Conservation (phyloP, 1,140 invertebrate genomes). For the Lutraria rhynchaena region DNA sequence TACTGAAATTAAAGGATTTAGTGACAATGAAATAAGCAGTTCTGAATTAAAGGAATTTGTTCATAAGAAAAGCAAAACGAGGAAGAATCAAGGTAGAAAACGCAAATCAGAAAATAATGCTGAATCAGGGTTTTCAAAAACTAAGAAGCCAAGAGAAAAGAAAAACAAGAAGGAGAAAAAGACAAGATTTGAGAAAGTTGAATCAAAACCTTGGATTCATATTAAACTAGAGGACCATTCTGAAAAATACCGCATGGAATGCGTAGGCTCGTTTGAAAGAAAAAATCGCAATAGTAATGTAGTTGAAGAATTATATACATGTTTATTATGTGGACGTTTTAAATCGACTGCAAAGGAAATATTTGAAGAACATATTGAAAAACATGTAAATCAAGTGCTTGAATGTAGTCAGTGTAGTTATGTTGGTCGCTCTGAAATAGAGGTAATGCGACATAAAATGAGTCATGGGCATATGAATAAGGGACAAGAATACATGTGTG, state of each 20-base stretch:
- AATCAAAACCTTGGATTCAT: constrained; percentile 28
- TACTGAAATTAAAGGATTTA: too few relatives aligned
- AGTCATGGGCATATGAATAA: neutral
- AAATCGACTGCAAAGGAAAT: constrained; percentile 23
- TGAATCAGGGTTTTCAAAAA: neutral
- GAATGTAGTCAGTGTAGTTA: constrained; percentile 17
- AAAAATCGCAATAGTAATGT: constrained; percentile 30
- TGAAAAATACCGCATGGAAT: constrained; percentile 39
- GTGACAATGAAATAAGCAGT: too few relatives aligned
- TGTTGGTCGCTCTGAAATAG: constrained; percentile 25
- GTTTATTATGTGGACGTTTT: constrained; percentile 36
- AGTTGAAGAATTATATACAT: constrained; percentile 24
- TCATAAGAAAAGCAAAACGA: constrained; percentile 2
- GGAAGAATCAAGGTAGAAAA: too few relatives aligned
- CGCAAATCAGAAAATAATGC: neutral
- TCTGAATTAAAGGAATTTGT: too few relatives aligned
- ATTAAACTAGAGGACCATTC: constrained; percentile 33
- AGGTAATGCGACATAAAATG: constrained; percentile 12
- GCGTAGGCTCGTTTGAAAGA: constrained; percentile 33
- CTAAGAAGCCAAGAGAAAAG: neutral
- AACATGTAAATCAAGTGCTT: constrained; percentile 40
- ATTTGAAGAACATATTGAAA: constrained; percentile 46
- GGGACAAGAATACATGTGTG: constrained; percentile 29
- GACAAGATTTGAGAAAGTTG: too few relatives aligned
- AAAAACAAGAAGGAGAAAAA: constrained; percentile 9